A percentile compares a stretch with the other conserved stretches of the same genome.
Evolutionary conservation across 2,888 invertebrate genomes (phyloP).

Genomic region (Rhagonycha lutea): DNA sequence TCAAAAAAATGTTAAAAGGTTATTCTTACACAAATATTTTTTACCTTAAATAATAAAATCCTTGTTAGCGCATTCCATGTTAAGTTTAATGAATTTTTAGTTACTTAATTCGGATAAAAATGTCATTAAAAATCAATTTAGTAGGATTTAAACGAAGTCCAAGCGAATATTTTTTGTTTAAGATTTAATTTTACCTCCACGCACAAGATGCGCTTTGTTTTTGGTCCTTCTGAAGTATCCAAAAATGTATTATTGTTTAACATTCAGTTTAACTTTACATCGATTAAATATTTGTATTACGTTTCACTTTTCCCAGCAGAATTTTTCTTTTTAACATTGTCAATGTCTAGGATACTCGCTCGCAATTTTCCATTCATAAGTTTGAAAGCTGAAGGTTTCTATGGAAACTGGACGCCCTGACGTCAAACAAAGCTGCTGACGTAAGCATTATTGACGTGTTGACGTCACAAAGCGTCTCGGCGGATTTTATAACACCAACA

Average conservation of each 20-base stretch:
- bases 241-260: not conserved
- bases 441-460: conserved; percentile 38
- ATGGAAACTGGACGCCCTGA: conserved; percentile 40
- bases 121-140: not conserved
- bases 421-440: conserved; percentile 40
- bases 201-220: no score
- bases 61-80: not conserved
- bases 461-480: conserved; percentile 45
- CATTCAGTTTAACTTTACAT: not conserved
- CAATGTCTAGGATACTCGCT: conserved; percentile 38
- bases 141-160: not conserved
- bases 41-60: not conserved
- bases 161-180: not conserved
- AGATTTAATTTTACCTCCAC: not conserved
- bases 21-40: not conserved
- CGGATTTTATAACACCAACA: conserved; percentile 38
- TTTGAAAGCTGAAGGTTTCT: conserved; percentile 33
- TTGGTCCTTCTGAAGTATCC: not conserved
- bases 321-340: conserved; percentile 35
- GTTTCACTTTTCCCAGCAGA: conserved; percentile 36
- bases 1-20: not conserved
- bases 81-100: not conserved
- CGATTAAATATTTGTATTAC: conserved; percentile 23
- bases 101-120: no score
- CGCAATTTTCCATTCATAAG: conserved; percentile 43